These are phyloP conservation scores for Trinectes maculatus DNA, from an alignment of 2,113 vertebrate species.

Conservation along the genomic window DNA sequence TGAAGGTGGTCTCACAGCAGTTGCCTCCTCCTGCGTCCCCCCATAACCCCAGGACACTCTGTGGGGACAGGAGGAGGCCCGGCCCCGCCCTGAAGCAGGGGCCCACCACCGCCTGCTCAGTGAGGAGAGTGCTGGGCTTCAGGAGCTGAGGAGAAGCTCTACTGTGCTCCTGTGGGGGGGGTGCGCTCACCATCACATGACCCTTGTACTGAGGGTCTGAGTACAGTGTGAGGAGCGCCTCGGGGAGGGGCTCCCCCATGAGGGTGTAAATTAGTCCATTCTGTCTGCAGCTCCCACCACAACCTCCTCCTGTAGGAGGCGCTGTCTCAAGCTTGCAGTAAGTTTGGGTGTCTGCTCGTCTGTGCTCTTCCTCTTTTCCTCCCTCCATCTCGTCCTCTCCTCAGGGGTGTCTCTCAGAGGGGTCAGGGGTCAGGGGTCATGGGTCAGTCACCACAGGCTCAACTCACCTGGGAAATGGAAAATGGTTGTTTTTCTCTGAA, in stretches of 20 bases:
- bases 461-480: constrained; percentile 45
- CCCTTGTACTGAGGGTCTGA: constrained; percentile 87
- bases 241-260: constrained; percentile 83
- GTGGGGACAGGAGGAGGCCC: constrained; percentile 88
- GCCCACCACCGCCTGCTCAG: constrained; percentile 81
- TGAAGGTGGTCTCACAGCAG: constrained; percentile 96
- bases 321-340: constrained; percentile 68
- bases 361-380: constrained; percentile 56
- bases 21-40: constrained; percentile 81
- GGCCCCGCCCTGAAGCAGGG: constrained; percentile 81
- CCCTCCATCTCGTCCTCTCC: constrained; percentile 65
- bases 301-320: constrained; percentile 1
- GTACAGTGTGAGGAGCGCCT: constrained; percentile 86
- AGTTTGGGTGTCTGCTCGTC: constrained; percentile 61
- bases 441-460: constrained; percentile 31
- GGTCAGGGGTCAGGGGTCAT: constrained; percentile 30
- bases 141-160: constrained; percentile 85
- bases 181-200: constrained; percentile 67
- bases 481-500: neutral
- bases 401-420: constrained; percentile 53
- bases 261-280: constrained; percentile 92
- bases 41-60: constrained; percentile 86
- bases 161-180: constrained; percentile 54
- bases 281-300: constrained; percentile 69
- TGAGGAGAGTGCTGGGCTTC: constrained; percentile 87